Base-by-base conservation (phyloP, 2,113 vertebrate genomes). In the Myotis yumanensis region DNA sequence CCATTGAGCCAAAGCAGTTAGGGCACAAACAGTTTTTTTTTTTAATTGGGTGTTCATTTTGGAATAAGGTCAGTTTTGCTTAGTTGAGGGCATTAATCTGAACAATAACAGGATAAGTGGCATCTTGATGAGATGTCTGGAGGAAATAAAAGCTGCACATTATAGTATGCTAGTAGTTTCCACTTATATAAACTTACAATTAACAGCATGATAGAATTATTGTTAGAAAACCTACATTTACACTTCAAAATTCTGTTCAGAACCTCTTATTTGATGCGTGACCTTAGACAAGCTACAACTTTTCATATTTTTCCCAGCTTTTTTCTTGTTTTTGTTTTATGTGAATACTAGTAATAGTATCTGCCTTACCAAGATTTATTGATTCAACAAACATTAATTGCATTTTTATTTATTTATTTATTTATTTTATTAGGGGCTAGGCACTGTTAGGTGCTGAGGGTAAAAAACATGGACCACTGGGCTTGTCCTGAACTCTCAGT, bases 191-290 rank as follows among this genome's bases (percentile, higher is more conserved):
- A 10, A 59, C 69, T 75, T 52, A 37, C 0, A 35, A 17, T 43
- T 95, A 86, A 51, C 57, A 81, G 85, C 92, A 43, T 72, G 46
- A 62, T 52, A 62, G 77, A 73, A 40, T 86, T n/a, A 37, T 71
- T 25, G 8, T 68, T 93, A 54, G 77, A 40, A 92, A 87, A 17
- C 48, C 30, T 43, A 51, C 57, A 86, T 80, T 64, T 54, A 66
- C 37, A 16, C 69, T 83, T 80, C 6, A 43, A 4, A 85, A 22
- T 76, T 62, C 20, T 79, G 17, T 46, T 40, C 32, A 37, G 22
- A 62, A 59, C 17, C 51, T 92, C 35, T 81, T 89, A 37, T 22
- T 64, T 52, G 35, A 52, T 91, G 5, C 16, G 16, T 91, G 57
- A 51, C 80, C 40, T 66, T 23, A 83, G 37, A 20, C 62, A 69